Evolutionary conservation across 2,113 vertebrate species (phyloP).

Genomic region (Eublepharis macularius): DNA sequence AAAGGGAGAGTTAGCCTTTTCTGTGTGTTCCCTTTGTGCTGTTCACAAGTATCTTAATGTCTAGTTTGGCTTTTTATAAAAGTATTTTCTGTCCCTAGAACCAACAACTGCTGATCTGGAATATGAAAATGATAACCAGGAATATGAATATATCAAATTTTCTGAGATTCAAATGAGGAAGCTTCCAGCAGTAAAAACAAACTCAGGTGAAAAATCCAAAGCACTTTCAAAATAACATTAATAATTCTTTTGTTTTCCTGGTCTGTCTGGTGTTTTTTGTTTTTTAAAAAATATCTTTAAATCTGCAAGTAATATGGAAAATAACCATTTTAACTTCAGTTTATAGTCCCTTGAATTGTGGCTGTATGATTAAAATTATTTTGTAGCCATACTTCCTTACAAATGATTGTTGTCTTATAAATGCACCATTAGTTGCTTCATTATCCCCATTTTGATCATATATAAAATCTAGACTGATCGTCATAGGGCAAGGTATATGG

Average conservation of each 20-base stretch:
- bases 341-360: neutral
- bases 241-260: too few species aligned
- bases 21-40: too few species aligned
- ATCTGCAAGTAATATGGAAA: neutral
- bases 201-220: neutral
- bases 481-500: too few species aligned
- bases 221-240: neutral
- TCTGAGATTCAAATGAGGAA: neutral
- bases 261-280: neutral
- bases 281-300: neutral
- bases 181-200: neutral
- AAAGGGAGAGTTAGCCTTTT: too few species aligned
- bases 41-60: too few species aligned
- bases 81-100: neutral
- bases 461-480: too few species aligned
- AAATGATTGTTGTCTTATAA: too few species aligned
- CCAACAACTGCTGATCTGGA: too few species aligned
- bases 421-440: too few species aligned
- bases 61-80: neutral
- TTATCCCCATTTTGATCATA: too few species aligned
- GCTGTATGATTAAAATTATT: neutral
- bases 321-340: neutral
- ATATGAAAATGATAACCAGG: neutral
- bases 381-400: too few species aligned
- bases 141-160: neutral